phyloP scores from a whole-genome alignment of 2,888 invertebrate species.

The Chymomyza amoena region DNA sequence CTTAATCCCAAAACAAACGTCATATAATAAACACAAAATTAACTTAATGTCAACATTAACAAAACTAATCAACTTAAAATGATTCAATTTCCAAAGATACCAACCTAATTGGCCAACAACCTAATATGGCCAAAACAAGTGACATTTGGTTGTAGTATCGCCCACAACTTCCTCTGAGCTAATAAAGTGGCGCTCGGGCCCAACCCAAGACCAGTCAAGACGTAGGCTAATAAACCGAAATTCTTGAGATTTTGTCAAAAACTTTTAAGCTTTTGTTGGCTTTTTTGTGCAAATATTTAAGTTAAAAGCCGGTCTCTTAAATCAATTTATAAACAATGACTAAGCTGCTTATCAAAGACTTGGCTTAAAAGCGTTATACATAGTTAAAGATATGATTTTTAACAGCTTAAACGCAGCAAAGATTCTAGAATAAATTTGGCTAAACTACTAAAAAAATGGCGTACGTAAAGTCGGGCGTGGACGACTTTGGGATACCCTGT shows the following conservation, averaged over 20 bases:
- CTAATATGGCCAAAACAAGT: slow-evolving; percentile 51
- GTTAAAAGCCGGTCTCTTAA: not conserved
- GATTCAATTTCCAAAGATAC: not conserved
- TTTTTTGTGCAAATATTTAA: not conserved
- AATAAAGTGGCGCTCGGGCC: slow-evolving; percentile 23
- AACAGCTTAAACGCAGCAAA: too few species aligned
- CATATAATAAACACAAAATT: not conserved
- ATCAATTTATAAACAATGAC: not conserved
- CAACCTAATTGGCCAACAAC: slow-evolving; percentile 51
- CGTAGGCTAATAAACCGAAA: not conserved
- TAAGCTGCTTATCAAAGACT: not conserved
- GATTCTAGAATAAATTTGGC: too few species aligned
- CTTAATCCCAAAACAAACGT: not conserved
- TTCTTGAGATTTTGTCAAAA: not conserved
- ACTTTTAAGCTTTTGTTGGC: not conserved
- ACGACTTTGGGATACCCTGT: too few species aligned
- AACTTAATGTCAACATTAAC: not conserved
- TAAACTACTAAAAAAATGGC: too few species aligned
- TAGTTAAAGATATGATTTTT: too few species aligned
- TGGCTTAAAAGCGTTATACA: too few species aligned
- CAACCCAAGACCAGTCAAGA: slow-evolving; percentile 33
- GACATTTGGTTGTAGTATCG: slow-evolving; percentile 58
- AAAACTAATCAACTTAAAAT: not conserved
- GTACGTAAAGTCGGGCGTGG: too few species aligned
- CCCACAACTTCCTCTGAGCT: slow-evolving; percentile 63